These are phyloP conservation scores for Limnothrissa miodon DNA, from an alignment of 2,113 vertebrate species.

Conservation along the genomic window DNA sequence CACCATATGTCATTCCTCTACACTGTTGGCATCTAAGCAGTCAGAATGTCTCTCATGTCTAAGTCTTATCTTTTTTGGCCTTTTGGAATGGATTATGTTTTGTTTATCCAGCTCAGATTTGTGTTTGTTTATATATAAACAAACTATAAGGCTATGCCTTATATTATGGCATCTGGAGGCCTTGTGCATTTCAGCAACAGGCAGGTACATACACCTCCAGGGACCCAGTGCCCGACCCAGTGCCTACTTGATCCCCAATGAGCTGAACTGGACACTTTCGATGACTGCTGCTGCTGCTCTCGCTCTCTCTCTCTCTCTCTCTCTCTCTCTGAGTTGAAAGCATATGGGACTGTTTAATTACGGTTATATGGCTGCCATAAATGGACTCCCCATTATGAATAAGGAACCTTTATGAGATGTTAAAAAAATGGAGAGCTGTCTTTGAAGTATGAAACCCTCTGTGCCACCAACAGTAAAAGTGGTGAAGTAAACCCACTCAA, in stretches of 20 bases:
- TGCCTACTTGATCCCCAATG: neutral
- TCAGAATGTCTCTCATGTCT: neutral
- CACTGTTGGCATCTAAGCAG: neutral
- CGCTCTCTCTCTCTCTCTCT: constrained; percentile 38
- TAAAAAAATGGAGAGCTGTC: constrained; percentile 62
- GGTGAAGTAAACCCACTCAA: constrained; percentile 56
- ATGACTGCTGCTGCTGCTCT: neutral
- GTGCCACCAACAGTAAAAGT: constrained; percentile 54
- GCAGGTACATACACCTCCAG: neutral
- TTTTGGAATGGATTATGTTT: neutral
- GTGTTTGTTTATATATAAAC: too few relatives aligned
- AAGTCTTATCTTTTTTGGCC: neutral
- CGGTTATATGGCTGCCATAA: constrained; percentile 72
- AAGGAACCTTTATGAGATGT: constrained; percentile 66
- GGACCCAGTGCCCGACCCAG: neutral
- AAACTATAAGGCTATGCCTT: neutral
- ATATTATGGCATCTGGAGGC: neutral
- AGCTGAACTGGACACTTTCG: neutral
- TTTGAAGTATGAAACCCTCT: constrained; percentile 71
- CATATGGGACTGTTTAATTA: constrained; percentile 74
- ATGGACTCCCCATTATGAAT: constrained; percentile 66
- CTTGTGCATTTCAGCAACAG: neutral
- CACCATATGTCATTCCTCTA: constrained; percentile 44
- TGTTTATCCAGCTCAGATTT: neutral
- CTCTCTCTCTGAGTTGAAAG: constrained; percentile 53